Percentiles rank a stretch among this genome's conserved stretches.
Conservation (phyloP, 2,888 invertebrate genomes). For the Philaethria dido region DNA sequence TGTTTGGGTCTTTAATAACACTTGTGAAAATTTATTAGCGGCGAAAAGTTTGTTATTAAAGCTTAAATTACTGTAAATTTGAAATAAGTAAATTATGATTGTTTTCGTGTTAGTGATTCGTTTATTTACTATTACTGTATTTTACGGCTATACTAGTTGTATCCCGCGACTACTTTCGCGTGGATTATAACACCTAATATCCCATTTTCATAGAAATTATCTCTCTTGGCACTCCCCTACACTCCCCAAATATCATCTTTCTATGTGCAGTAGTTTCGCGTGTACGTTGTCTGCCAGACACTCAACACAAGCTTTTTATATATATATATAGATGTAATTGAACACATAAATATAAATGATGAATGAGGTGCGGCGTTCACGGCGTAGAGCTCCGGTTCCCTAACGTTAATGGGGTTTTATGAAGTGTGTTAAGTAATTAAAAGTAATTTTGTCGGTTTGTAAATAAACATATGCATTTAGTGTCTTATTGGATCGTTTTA, state of each 20-base stretch:
- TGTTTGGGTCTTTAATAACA: not conserved
- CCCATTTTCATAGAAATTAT: too few species aligned
- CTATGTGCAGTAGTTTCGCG: too few species aligned
- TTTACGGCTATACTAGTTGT: too few species aligned
- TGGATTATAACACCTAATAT: too few species aligned
- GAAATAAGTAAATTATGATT: not conserved
- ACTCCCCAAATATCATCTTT: too few species aligned
- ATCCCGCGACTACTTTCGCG: too few species aligned
- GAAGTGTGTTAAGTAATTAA: constrained; percentile 35
- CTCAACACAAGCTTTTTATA: too few species aligned
- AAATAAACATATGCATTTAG: constrained; percentile 29
- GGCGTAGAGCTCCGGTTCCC: constrained; percentile 32
- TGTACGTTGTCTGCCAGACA: too few species aligned
- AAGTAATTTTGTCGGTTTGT: constrained; percentile 29
- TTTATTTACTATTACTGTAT: constrained; percentile 40
- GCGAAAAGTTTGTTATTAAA: constrained; percentile 5
- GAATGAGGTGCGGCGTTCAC: constrained; percentile 44
- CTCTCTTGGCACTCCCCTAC: too few species aligned
- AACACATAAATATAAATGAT: constrained; percentile 49
- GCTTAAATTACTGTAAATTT: not conserved
- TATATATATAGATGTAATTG: too few species aligned
- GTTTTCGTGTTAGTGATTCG: constrained; percentile 8
- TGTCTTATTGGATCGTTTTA: constrained; percentile 21
- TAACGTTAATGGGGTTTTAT: constrained; percentile 30
- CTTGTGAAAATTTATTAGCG: not conserved